Evolutionary conservation across 2,797 vertebrate species (phyloP), one percentile per base, ranked within the genome.

Genomic region (Tapera naevia): DNA sequence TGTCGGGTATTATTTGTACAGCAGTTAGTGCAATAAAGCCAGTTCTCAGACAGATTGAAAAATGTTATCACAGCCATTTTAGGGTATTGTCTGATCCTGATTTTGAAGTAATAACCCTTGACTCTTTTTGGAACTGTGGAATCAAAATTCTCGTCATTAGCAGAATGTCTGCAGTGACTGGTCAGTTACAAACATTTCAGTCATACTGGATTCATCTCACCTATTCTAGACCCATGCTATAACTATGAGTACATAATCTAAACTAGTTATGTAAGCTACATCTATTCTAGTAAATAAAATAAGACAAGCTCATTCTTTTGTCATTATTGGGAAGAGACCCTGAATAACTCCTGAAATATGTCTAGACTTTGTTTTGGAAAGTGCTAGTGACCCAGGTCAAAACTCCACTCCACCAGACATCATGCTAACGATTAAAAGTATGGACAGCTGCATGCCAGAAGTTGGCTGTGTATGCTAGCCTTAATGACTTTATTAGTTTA

Each of bases 331-430:
- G 73, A 90, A 62, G 7, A 1, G 1, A 81, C 35, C 54, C 53
- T 94, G 92, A 15, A 21, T 81, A 62, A 27, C 17, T 86, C 41
- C 74, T 80, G 43, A 81, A 88, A 79, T 76, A 87, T 3, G 28
- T 62, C 8, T 56, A 89, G 86, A 73, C 83, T 93, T 96, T 88
- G 33, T 89, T 96, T 89, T 95, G 65, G 71, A 88, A 64, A 76
- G 24, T 56, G 7, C 12, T 86, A 18, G 22, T 17, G 78, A 89
- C 70, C 27, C 32, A 58, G 58, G 46, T 79, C 74, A 91, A 90
- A 75, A 69, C 46, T 70, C 39, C 37, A 69, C 46, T 70, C 39
- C 37, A 82, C 13, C 43, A 86, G n/a, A 14, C 46, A 54, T n/a
- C 28, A 30, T 9, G 16, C 8, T 81, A 75, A 62, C 39, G 81